These are phyloP conservation scores for Aix galericulata DNA, from an alignment of 2,113 vertebrate species.

Conservation along the genomic window DNA sequence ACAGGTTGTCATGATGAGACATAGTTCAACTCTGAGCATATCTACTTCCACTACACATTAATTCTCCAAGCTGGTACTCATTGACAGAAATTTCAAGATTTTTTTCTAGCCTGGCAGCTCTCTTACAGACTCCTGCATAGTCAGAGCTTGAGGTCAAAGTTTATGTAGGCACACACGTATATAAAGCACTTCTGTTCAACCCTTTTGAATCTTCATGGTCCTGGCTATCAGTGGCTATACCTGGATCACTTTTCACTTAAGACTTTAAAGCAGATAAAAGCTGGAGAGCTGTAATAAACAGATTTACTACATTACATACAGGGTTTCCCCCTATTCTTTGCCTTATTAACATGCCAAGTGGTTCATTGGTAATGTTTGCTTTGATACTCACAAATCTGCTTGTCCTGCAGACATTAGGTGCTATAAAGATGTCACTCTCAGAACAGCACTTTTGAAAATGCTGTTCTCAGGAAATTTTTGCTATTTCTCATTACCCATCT, in stretches of 20 bases:
- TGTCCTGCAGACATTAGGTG: neutral
- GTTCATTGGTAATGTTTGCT: neutral
- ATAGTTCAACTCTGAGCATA: neutral
- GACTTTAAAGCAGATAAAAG: neutral
- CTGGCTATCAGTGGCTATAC: neutral
- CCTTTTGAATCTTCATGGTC: neutral
- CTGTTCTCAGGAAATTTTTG: neutral
- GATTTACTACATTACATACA: neutral
- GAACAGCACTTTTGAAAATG: neutral
- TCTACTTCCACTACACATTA: neutral
- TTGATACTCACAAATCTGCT: constrained; percentile 1
- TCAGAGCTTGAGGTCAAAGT: neutral
- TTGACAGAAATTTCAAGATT: neutral
- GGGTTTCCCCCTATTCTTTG: neutral
- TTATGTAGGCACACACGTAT: neutral
- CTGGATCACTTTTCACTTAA: neutral
- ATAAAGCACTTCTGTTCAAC: neutral
- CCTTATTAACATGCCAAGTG: neutral
- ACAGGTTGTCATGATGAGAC: neutral
- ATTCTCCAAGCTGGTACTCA: neutral
- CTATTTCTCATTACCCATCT: constrained; percentile 9
- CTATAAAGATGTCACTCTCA: neutral
- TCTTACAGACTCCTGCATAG: neutral
- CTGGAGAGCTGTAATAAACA: neutral
- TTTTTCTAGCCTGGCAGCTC: neutral